Evolutionary conservation across 2,888 invertebrate species (phyloP), one percentile per base, ranked within the genome.

Genomic region (Chloroclystis v-ata): DNA sequence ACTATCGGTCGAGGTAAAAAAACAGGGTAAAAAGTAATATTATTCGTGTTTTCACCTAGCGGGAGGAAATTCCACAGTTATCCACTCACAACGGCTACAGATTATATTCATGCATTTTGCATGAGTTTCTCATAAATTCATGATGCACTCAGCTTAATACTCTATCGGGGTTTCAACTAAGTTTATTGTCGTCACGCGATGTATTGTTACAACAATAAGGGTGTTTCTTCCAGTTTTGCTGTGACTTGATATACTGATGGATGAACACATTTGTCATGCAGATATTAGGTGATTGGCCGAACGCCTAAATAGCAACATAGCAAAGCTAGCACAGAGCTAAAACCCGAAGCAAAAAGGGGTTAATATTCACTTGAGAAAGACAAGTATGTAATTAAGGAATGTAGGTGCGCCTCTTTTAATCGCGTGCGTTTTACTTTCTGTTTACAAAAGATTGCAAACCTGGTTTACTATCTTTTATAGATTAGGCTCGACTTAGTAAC

Each of bases 31-130:
- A 47, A 54, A 52, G 30, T 44, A 42, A 53, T 29, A 29, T 39
- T 42, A 55, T 54, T 49, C 56, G 52, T 20, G 47, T 51, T 58
- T 58, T 58, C 58, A 56, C 56, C 44, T 43, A 53, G 47, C 54
- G 42, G 29, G 12, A 33, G 37, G 40, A 52, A 52, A 39, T 49
- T 53, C 47, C 56, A 55, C 52, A 48, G 56, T 54, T 54, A 54
- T 39, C 41, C 43, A 33, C 28, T 28, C 37, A n/a, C 16, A 20
- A 8, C 32, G 28, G 38, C n/a, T 33, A 38, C 42, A 11, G 42
- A 50, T 39, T 39, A 44, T 29, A 44, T 44, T 49, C 24, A 30
- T 49, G 37, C 44, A 49, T 45, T 49, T 38, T 43, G 42, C 37
- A 33, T 40, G 37, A 43, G 28, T 8, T 35, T 35, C 35, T 35